A percentile compares a stretch with the other conserved stretches of the same genome.
These are phyloP conservation scores for Julus scandinavius DNA, from an alignment of 2,888 invertebrate species.

Conservation along the genomic window DNA sequence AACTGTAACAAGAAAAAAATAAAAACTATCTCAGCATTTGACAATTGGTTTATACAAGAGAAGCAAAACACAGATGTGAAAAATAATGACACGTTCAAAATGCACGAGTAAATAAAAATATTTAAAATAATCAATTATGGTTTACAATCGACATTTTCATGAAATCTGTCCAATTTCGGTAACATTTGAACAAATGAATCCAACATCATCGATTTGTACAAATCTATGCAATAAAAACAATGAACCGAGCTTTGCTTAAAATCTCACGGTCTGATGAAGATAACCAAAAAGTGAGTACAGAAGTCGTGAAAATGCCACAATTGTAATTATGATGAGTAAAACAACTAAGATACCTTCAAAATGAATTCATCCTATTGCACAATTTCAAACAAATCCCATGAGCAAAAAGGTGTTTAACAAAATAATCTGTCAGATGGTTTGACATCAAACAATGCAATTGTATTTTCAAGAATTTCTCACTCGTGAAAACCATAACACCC, in stretches of 20 bases:
- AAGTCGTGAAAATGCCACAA: neutral
- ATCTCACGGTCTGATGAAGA: neutral
- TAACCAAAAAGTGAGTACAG: neutral
- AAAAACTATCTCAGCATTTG: conserved; percentile 18
- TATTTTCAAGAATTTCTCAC: neutral
- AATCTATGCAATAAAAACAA: neutral
- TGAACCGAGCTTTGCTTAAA: neutral
- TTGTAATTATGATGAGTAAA: neutral
- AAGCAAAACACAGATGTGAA: neutral
- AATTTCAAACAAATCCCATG: neutral
- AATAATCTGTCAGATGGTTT: neutral
- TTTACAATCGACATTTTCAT: neutral
- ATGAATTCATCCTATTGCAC: neutral
- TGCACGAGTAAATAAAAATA: neutral
- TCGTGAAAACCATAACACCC: no score
- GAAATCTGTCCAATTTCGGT: neutral
- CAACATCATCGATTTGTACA: neutral
- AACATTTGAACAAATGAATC: neutral
- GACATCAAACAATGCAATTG: neutral
- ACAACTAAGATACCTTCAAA: neutral
- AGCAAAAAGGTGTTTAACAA: neutral
- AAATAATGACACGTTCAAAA: neutral
- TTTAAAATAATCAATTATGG: neutral
- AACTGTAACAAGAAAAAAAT: conserved; percentile 37
- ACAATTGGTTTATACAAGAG: conserved; percentile 34